Base-by-base conservation (phyloP, 2,113 vertebrate species). In the Onychostruthus taczanowskii region DNA sequence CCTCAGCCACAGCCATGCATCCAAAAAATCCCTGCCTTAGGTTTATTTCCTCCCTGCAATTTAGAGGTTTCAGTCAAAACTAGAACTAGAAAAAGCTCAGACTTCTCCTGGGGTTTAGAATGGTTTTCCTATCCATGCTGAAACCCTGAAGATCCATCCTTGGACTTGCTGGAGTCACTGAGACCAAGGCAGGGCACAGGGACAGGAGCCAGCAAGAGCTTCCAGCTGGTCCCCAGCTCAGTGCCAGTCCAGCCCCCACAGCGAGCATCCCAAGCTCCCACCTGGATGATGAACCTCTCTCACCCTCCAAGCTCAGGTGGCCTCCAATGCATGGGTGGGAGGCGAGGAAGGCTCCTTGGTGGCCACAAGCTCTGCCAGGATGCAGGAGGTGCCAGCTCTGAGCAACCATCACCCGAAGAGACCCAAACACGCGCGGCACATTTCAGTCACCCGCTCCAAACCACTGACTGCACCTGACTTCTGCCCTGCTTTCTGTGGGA, bases 161-260 rank as follows among this genome's bases (percentile, higher is more conserved):
- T 20, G 31, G 53, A 7, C 44, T 80, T 30, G 44, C 58, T 72
- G 55, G 43, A 61, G 52, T 30, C 43, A 35, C 19, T 3, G 4
- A 35, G 47, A 28, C 4, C 16, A 9, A 50, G 30, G 61, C 0
- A 22, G 55, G 53, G 64, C 58, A 28, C 0, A 2, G 1, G 2
- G 17, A 85, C 33, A 59, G 26, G 23, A 85, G 33, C 11, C 7
- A 4, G 43, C 13, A 13, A 26, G 9, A 44, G 46, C 55, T 80
- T 16, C 58, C 89, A 67, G 84, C 68, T 44, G 16, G 14, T 43
- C 30, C n/a, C 4, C 7, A 79, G 67, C 43, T 43, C 19, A 4
- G 49, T 8, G 33, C 84, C 3, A 0, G 12, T 13, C 53, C 66
- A 43, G 55, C 49, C 76, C 17, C 27, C 1, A 1, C 47, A 43